A percentile compares a stretch with the other conserved stretches of the same genome.
These are phyloP conservation scores for Hoplodrina ambigua DNA, from an alignment of 2,888 invertebrate species.

Conservation along the genomic window DNA sequence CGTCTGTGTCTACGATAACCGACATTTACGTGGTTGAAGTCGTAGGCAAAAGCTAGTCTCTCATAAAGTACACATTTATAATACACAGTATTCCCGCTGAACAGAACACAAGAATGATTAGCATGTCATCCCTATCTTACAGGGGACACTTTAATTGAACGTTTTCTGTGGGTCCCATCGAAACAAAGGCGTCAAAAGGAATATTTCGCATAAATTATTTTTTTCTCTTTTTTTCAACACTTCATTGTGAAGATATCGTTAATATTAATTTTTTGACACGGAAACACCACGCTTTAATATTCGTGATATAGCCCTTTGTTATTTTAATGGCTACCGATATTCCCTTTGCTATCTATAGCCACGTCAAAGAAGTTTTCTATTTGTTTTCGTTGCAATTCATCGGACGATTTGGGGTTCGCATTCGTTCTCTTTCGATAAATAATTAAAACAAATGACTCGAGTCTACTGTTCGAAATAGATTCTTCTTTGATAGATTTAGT, in stretches of 20 bases:
- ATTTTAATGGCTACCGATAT: slow-evolving; percentile 82
- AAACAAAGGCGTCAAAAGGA: slow-evolving; percentile 87
- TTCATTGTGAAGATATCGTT: slow-evolving; percentile 89
- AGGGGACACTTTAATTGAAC: slow-evolving; percentile 82
- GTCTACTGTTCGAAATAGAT: neutral
- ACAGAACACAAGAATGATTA: slow-evolving; percentile 58
- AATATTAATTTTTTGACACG: slow-evolving; percentile 90
- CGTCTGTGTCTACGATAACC: no score
- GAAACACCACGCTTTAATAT: slow-evolving; percentile 86
- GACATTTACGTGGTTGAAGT: no score
- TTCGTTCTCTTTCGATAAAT: slow-evolving; percentile 28
- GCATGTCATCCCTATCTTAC: slow-evolving; percentile 56
- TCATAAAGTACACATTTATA: neutral
- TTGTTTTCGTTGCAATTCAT: slow-evolving; percentile 54
- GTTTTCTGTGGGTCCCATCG: slow-evolving; percentile 73
- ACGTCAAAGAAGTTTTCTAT: slow-evolving; percentile 58
- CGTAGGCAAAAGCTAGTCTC: no score
- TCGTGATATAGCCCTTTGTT: slow-evolving; percentile 86
- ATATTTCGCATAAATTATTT: slow-evolving; percentile 89
- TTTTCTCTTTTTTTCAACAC: slow-evolving; percentile 81
- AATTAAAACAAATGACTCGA: slow-evolving; percentile 41
- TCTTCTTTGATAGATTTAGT: neutral
- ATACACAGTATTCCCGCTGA: slow-evolving; percentile 13
- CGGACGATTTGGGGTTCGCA: slow-evolving; percentile 38
- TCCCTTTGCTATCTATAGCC: slow-evolving; percentile 60